These are phyloP conservation scores for Drosophila buzzatii DNA, from an alignment of 2,888 invertebrate species.

Conservation along the genomic window DNA sequence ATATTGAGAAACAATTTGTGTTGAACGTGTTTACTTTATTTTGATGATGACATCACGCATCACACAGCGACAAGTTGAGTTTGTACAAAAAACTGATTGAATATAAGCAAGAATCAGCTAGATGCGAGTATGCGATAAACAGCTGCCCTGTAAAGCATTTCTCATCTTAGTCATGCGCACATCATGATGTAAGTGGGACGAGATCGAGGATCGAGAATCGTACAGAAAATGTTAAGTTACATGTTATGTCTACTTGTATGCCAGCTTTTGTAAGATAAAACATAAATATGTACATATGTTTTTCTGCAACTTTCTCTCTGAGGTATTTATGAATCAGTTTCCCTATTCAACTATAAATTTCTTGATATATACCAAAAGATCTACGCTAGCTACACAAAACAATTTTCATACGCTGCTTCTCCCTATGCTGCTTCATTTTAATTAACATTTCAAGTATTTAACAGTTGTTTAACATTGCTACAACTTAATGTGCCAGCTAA, in stretches of 20 bases:
- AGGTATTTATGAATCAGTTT: background rate
- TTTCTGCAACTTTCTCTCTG: background rate
- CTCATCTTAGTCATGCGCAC: background rate
- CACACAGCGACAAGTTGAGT: conserved; percentile 44
- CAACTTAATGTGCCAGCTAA: background rate
- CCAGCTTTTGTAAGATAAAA: background rate
- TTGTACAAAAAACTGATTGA: conserved; percentile 36
- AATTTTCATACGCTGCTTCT: background rate
- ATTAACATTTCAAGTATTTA: background rate
- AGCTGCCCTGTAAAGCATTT: conserved; percentile 22
- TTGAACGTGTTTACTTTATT: conserved; percentile 44
- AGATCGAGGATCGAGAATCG: no score
- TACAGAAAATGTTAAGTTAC: no score
- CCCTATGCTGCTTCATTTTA: background rate
- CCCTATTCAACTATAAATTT: background rate
- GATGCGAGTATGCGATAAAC: background rate
- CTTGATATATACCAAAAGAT: background rate
- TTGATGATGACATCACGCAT: conserved; percentile 72
- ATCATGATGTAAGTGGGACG: background rate
- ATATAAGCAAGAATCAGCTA: conserved; percentile 18
- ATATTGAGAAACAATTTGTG: conserved; percentile 47
- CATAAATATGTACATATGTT: no score
- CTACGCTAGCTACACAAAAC: background rate
- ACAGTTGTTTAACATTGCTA: background rate
- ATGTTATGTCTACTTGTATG: background rate